phyloP scores from a whole-genome alignment of 1,140 invertebrate species.

The Aphaenogaster rudis region DNA sequence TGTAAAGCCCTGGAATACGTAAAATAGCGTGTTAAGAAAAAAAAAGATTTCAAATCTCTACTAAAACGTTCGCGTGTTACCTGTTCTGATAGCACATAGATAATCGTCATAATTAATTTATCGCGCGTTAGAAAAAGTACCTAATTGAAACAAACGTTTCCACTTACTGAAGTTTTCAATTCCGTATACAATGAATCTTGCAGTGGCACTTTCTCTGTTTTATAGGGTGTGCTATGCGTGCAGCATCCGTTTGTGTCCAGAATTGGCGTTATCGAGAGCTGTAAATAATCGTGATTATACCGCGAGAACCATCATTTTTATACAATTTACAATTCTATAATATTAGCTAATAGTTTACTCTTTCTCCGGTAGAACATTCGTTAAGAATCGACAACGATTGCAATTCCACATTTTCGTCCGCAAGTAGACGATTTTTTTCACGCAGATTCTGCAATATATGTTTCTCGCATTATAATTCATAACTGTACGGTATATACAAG shows the following conservation, averaged over 20 bases:
- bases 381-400: constrained; percentile 8
- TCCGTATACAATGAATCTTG: constrained; percentile 44
- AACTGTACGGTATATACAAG: too few relatives aligned
- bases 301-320: background rate
- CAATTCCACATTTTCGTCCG: constrained; percentile 23
- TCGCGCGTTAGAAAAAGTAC: background rate
- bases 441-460: constrained; percentile 27
- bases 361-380: background rate
- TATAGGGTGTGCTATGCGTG: constrained; percentile 46
- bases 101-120: background rate
- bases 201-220: background rate
- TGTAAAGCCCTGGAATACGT: constrained; percentile 29
- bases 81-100: background rate
- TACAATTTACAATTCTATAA: constrained; percentile 5
- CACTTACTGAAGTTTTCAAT: constrained; percentile 35
- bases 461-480: constrained; percentile 8
- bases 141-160: background rate
- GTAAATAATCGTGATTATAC: constrained; percentile 21
- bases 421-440: constrained; percentile 25
- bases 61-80: background rate
- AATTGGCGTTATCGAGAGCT: constrained; percentile 16
- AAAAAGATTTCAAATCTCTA: background rate
- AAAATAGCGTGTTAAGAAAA: background rate
- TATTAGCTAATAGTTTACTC: constrained; percentile 32
- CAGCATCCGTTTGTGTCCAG: background rate